phyloP scores from a whole-genome alignment of 2,113 vertebrate species.

The Tragelaphus strepsiceros region DNA sequence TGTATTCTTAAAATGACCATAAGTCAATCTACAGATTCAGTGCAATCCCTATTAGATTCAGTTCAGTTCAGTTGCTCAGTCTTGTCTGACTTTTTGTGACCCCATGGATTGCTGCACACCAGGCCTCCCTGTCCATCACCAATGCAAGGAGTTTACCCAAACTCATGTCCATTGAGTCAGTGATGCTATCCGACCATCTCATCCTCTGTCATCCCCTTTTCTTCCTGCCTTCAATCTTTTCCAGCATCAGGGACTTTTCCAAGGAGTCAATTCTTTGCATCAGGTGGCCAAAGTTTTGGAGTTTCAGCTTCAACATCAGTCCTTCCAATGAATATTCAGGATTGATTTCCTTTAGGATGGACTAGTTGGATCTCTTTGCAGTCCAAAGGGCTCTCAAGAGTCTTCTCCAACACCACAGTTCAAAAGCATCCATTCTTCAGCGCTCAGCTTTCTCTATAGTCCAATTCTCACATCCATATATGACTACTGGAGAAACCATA shows the following conservation, averaged over 20 bases:
- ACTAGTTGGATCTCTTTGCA: not conserved
- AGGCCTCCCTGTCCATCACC: not conserved
- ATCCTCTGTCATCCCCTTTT: not conserved
- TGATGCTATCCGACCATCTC: not conserved
- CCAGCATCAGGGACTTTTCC: not conserved
- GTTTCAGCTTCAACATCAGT: not conserved
- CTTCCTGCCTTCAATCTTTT: accelerated
- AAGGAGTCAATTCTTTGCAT: not conserved
- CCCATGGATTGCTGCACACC: not conserved
- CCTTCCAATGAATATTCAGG: not conserved
- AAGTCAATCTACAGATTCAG: not conserved
- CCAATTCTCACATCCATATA: too few species aligned
- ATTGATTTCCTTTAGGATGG: not conserved
- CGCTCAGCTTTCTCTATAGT: too few species aligned
- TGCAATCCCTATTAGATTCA: not conserved
- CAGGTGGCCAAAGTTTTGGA: not conserved
- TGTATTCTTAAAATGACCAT: not conserved
- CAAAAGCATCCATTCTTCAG: not conserved
- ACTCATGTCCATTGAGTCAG: not conserved
- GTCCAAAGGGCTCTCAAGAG: not conserved
- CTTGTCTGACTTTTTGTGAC: not conserved
- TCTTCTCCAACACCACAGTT: not conserved
- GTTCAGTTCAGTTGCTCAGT: not conserved
- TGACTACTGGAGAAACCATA: too few species aligned
- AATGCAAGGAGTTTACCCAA: not conserved